phyloP scores from a whole-genome alignment of 1,140 invertebrate genomes.

The Scaptomyza hsui region DNA sequence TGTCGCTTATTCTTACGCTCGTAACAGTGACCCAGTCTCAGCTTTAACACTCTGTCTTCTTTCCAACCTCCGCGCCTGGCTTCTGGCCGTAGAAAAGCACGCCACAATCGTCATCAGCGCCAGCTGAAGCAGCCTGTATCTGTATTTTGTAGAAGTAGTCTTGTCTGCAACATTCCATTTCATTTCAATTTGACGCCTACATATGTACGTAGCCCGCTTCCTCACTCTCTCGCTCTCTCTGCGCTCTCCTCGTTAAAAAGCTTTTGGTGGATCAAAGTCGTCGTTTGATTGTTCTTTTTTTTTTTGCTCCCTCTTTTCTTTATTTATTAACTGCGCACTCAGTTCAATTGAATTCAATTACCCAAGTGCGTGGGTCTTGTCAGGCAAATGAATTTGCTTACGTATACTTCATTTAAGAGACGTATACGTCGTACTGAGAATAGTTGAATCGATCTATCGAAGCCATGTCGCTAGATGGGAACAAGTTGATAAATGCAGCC shows the following conservation, averaged over 20 bases:
- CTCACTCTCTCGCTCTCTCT: constrained; percentile 22
- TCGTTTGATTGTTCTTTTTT: constrained; percentile 23
- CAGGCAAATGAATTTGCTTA: constrained; percentile 79
- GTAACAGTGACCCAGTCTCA: constrained; percentile 79
- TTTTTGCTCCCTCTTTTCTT: constrained; percentile 10
- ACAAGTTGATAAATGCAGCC: background rate
- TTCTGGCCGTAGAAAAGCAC: constrained; percentile 5
- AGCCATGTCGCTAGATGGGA: background rate
- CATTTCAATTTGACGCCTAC: constrained; percentile 53
- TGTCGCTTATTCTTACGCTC: constrained; percentile 61
- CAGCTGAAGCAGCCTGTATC: background rate
- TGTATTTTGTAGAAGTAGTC: background rate
- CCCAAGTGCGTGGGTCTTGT: constrained; percentile 73
- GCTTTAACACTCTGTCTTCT: constrained; percentile 5
- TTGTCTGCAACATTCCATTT: constrained; percentile 55
- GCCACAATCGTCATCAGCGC: constrained; percentile 45
- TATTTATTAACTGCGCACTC: constrained; percentile 33
- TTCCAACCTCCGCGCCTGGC: constrained; percentile 1
- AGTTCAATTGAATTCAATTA: constrained; percentile 77
- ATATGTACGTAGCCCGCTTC: constrained; percentile 9
- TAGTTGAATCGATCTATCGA: background rate
- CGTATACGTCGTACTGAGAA: constrained; percentile 51
- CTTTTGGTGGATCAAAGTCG: constrained; percentile 56
- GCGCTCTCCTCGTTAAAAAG: constrained; percentile 15
- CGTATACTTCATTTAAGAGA: constrained; percentile 67